Conservation (phyloP, 2,888 invertebrate species). For the Syritta pipiens region DNA sequence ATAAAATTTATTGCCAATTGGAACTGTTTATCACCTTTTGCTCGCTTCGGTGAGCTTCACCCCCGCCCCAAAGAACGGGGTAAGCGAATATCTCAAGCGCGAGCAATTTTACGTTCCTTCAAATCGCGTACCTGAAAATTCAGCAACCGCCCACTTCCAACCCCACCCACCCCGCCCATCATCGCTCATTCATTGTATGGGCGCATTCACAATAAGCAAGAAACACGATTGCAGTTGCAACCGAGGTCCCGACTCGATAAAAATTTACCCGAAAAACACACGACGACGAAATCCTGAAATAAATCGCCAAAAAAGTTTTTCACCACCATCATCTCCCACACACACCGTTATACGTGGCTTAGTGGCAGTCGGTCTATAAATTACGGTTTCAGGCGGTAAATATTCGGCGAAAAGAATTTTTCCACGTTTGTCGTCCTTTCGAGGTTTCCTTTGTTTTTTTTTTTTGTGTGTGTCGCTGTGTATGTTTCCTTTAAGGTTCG, state of each 20-base stretch:
- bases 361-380: slow-evolving; percentile 61
- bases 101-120: slow-evolving; percentile 35
- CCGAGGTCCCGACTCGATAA: slow-evolving; percentile 30
- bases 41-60: slow-evolving; percentile 50
- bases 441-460: too few relatives aligned
- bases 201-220: slow-evolving; percentile 26
- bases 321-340: slow-evolving; percentile 25
- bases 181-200: slow-evolving; percentile 16
- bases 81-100: slow-evolving; percentile 30
- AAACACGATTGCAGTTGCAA: too few relatives aligned
- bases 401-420: slow-evolving; percentile 62
- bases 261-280: slow-evolving; percentile 46
- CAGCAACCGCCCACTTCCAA: too few relatives aligned
- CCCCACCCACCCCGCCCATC: too few relatives aligned
- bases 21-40: slow-evolving; percentile 69
- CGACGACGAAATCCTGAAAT: slow-evolving; percentile 34
- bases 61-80: slow-evolving; percentile 40
- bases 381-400: slow-evolving; percentile 63
- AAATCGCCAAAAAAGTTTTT: slow-evolving; percentile 51
- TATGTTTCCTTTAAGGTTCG: too few relatives aligned
- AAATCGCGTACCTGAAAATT: slow-evolving; percentile 38
- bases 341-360: slow-evolving; percentile 35
- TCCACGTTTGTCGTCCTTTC: slow-evolving; percentile 40
- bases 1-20: slow-evolving; percentile 68
- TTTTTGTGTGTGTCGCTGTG: too few relatives aligned